These are phyloP conservation scores for Pelodytes ibericus DNA, from an alignment of 2,797 vertebrate species.

Conservation along the genomic window DNA sequence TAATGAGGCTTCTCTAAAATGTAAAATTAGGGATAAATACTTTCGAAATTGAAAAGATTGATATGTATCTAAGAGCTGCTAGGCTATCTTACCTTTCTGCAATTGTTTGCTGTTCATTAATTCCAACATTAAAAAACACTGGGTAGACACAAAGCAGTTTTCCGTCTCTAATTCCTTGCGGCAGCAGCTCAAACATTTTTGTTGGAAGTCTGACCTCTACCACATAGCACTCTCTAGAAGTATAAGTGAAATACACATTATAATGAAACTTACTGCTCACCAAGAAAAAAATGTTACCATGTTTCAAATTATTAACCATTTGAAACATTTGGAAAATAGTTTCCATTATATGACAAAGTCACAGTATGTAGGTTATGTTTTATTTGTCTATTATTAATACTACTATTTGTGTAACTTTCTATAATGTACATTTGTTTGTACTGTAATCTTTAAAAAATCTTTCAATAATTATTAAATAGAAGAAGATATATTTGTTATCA, in stretches of 20 bases:
- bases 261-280: no score
- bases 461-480: no score
- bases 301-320: no score
- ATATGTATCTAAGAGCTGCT: neutral
- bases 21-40: neutral
- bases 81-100: constrained; percentile 86
- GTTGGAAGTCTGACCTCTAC: constrained; percentile 92
- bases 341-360: no score
- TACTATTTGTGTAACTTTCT: no score
- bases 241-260: neutral
- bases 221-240: constrained; percentile 86
- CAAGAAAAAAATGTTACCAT: no score
- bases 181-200: constrained; percentile 85
- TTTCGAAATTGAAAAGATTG: neutral
- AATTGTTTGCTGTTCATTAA: constrained; percentile 97
- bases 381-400: no score
- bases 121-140: constrained; percentile 95
- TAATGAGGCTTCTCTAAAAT: constrained; percentile 2
- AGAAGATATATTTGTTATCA: no score
- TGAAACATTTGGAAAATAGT: no score
- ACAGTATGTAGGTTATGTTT: no score
- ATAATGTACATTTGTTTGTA: no score
- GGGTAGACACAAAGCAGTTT: constrained; percentile 85
- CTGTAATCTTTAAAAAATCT: no score
- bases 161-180: constrained; percentile 89